Percentiles rank a stretch among this genome's conserved stretches.
These are phyloP conservation scores for Hyles euphorbiae DNA, from an alignment of 1,140 invertebrate genomes.

Conservation along the genomic window DNA sequence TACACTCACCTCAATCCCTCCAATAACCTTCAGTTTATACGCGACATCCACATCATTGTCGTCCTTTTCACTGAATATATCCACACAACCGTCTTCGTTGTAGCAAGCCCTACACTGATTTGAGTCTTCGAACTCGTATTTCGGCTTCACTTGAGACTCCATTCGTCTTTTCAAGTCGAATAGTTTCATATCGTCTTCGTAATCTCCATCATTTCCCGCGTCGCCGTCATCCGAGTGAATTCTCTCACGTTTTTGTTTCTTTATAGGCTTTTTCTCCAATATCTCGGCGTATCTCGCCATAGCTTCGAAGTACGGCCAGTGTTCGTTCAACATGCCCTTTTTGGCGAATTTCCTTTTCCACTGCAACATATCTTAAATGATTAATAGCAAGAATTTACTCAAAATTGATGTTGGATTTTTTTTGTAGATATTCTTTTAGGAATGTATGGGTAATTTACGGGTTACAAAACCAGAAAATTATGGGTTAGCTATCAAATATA, in stretches of 20 bases:
- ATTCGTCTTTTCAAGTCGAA: conserved; percentile 53
- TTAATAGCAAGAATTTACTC: conserved; percentile 5
- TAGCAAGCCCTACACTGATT: conserved; percentile 23
- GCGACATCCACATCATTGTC: conserved; percentile 47
- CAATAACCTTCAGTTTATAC: conserved; percentile 44
- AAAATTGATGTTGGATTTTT: neutral
- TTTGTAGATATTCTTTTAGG: no score
- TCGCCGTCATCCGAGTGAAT: conserved; percentile 31
- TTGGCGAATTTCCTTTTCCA: conserved; percentile 63
- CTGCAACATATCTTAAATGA: conserved; percentile 30
- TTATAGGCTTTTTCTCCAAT: conserved; percentile 19
- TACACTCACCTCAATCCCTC: conserved; percentile 44
- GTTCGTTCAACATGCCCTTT: conserved; percentile 56
- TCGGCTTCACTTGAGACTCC: conserved; percentile 31
- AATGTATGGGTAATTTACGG: no score
- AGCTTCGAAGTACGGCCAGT: conserved; percentile 65
- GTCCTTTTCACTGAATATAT: conserved; percentile 44
- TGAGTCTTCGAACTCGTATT: conserved; percentile 29
- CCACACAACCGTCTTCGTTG: conserved; percentile 32
- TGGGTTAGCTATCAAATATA: no score
- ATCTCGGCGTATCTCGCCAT: conserved; percentile 38
- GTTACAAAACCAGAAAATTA: no score
- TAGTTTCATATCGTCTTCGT: conserved; percentile 58
- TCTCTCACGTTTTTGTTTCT: conserved; percentile 24
- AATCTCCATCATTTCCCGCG: conserved; percentile 33